Conservation (phyloP, 1,140 invertebrate species). For the Catajapyx aquilonaris region DNA sequence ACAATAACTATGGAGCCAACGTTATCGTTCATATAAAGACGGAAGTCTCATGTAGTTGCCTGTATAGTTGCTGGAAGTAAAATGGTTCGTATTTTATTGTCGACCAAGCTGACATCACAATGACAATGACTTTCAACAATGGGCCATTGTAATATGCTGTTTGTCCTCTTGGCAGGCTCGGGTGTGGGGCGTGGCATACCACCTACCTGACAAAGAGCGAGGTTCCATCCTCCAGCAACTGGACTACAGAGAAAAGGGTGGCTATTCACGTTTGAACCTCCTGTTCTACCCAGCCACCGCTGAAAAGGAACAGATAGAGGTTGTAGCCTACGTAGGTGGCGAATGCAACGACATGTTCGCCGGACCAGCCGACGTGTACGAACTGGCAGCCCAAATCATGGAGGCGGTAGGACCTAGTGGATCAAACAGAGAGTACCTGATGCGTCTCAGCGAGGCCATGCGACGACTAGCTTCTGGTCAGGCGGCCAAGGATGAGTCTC, state of each 20-base stretch:
- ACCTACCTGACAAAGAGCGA: constrained; percentile 45
- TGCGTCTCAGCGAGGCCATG: constrained; percentile 61
- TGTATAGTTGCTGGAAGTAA: too few relatives aligned
- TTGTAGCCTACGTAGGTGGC: constrained; percentile 67
- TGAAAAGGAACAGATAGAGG: constrained; percentile 31
- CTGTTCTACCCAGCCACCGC: constrained; percentile 40
- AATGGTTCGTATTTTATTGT: too few relatives aligned
- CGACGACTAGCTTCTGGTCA: constrained; percentile 42
- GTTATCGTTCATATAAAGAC: too few relatives aligned
- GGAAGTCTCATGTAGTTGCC: too few relatives aligned
- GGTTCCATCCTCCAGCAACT: constrained; percentile 53
- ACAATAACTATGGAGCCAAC: too few relatives aligned
- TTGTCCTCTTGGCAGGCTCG: constrained; percentile 29
- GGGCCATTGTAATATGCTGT: too few relatives aligned
- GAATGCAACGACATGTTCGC: constrained; percentile 52
- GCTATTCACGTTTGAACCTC: constrained; percentile 46
- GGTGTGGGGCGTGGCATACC: constrained; percentile 83
- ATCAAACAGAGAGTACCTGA: constrained; percentile 68
- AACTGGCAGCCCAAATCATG: constrained; percentile 58
- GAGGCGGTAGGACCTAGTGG: constrained; percentile 57
- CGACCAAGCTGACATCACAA: too few relatives aligned
- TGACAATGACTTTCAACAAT: too few relatives aligned
- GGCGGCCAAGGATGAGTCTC: constrained; percentile 32
- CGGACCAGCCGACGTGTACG: constrained; percentile 43
- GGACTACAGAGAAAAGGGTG: constrained; percentile 74